A percentile compares a stretch with the other conserved stretches of the same genome.
Conservation (phyloP, 2,797 vertebrate genomes). For the Girardinus metallicus region DNA sequence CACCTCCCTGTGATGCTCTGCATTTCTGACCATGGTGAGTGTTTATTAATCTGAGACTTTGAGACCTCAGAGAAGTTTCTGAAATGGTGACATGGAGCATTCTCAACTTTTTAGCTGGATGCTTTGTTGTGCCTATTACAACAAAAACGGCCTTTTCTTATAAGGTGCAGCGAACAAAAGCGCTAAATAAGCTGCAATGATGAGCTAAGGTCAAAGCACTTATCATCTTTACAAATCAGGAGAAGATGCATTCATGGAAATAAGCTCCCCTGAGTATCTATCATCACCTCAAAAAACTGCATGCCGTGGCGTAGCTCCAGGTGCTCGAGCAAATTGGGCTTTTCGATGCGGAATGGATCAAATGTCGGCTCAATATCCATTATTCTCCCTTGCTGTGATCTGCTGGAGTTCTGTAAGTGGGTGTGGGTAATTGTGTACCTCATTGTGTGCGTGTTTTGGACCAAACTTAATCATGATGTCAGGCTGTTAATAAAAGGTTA, state of each 20-base stretch:
- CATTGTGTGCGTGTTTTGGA: conserved; percentile 79
- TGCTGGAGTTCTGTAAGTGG: conserved; percentile 60
- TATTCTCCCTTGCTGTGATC: conserved; percentile 92
- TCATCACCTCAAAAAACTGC: conserved; percentile 89
- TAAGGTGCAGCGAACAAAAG: conserved; percentile 68
- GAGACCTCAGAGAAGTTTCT: conserved; percentile 76
- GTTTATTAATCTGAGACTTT: conserved; percentile 87
- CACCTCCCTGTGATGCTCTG: conserved; percentile 66
- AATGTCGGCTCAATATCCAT: conserved; percentile 98
- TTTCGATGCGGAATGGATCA: conserved; percentile 94
- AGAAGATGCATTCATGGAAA: conserved; percentile 73
- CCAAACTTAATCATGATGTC: conserved; percentile 98
- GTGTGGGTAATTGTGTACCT: conserved; percentile 75
- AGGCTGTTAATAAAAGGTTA: conserved; percentile 99
- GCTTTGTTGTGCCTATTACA: conserved; percentile 47
- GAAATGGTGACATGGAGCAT: conserved; percentile 39
- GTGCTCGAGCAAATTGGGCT: conserved; percentile 95
- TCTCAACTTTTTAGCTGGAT: conserved; percentile 55
- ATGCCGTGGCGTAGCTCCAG: conserved; percentile 90
- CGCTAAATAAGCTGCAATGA: conserved; percentile 77
- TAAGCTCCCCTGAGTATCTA: conserved; percentile 87
- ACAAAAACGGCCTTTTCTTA: conserved; percentile 31
- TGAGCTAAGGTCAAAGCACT: conserved; percentile 80
- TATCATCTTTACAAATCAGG: conserved; percentile 80
- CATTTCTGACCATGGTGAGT: conserved; percentile 74